A percentile compares a stretch with the other conserved stretches of the same genome.
Conservation (phyloP, 2,113 vertebrate genomes). For the Calyptommatus sinebrachiatus region DNA sequence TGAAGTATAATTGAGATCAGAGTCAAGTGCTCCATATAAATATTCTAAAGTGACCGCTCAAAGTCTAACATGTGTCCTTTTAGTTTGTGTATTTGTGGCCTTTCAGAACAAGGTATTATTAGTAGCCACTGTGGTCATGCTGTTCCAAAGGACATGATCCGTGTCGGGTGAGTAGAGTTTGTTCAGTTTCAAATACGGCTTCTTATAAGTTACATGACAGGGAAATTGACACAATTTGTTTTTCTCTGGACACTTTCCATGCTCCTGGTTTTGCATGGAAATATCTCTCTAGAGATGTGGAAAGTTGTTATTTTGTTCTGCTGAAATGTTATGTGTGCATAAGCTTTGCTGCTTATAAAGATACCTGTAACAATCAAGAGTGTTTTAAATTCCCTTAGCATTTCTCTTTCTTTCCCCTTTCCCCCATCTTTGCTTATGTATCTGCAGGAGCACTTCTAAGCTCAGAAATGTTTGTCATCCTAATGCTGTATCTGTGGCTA, state of each 20-base stretch:
- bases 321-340: slow-evolving; percentile 2
- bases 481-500: slow-evolving; percentile 98
- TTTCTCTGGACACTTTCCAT: background rate
- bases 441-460: slow-evolving; percentile 86
- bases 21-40: no score
- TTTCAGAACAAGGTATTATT: background rate
- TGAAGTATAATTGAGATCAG: no score
- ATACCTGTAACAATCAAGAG: background rate
- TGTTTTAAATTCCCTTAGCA: slow-evolving; percentile 40
- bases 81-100: no score
- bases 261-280: background rate
- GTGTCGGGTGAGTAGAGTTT: background rate
- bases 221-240: background rate
- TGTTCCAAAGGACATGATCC: background rate
- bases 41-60: no score
- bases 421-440: background rate
- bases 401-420: slow-evolving; percentile 11
- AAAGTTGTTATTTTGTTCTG: background rate
- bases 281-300: background rate
- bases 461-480: slow-evolving; percentile 92
- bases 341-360: slow-evolving; percentile 15
- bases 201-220: no score
- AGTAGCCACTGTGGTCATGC: background rate
- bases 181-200: background rate
- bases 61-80: background rate